Percentiles rank a stretch among this genome's conserved stretches.
These are phyloP conservation scores for Amazona ochrocephala DNA, from an alignment of 2,797 vertebrate genomes.

Conservation along the genomic window DNA sequence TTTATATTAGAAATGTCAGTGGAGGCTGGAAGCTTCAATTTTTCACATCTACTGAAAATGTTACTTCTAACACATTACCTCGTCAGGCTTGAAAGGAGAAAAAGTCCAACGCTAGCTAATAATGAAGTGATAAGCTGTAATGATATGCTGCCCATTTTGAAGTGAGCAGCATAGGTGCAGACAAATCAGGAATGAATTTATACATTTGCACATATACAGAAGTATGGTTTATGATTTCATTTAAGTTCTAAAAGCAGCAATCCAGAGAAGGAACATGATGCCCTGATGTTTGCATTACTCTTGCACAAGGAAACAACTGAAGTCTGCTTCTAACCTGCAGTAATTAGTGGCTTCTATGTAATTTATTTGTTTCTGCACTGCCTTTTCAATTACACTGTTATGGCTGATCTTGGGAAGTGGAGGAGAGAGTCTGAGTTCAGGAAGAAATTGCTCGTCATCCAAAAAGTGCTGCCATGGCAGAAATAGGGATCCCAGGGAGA, in stretches of 20 bases:
- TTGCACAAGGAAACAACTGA: not conserved
- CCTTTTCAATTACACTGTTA: not conserved
- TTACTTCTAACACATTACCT: not conserved
- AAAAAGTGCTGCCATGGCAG: constrained; percentile 29
- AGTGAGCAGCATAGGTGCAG: not conserved
- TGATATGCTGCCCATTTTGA: not conserved
- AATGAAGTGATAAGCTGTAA: constrained; percentile 35
- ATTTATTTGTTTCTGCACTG: not conserved
- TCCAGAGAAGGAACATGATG: not conserved
- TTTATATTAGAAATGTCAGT: not conserved
- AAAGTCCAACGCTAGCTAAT: not conserved
- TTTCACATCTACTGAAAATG: not conserved
- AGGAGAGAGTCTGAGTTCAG: not conserved
- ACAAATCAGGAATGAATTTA: constrained; percentile 9
- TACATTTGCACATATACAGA: not conserved
- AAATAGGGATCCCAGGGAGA: not conserved
- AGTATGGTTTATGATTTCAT: constrained; percentile 36
- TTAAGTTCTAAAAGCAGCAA: constrained; percentile 29
- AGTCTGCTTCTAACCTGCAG: not conserved
- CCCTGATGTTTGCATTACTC: constrained; percentile 27
- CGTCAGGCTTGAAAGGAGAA: not conserved
- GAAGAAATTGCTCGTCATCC: not conserved
- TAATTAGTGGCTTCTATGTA: constrained; percentile 29
- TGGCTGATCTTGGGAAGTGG: not conserved
- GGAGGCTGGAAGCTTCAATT: not conserved